Conservation (phyloP, 2,113 vertebrate species). For the Anguilla japonica region DNA sequence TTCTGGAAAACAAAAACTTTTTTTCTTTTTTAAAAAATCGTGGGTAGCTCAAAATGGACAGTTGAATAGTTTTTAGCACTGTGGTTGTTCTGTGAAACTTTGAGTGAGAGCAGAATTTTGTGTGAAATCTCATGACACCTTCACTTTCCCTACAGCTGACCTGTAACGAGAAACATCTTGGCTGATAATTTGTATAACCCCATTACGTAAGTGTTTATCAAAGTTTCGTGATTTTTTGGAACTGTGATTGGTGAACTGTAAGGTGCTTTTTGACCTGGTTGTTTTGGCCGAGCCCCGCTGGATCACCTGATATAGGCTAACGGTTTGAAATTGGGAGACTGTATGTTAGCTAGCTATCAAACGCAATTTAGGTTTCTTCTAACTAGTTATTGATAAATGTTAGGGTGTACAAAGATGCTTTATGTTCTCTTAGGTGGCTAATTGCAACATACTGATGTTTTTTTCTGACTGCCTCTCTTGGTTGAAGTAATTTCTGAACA, state of each 20-base stretch:
- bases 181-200: conserved; percentile 2
- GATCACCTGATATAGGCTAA: not conserved
- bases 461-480: not conserved
- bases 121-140: not conserved
- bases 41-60: too few relatives aligned
- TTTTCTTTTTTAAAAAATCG: too few relatives aligned
- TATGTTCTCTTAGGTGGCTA: not conserved
- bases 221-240: not conserved
- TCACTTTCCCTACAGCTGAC: not conserved
- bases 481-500: not conserved
- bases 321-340: not conserved
- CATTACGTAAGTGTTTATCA: not conserved
- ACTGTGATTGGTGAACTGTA: not conserved
- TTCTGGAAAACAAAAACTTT: too few relatives aligned
- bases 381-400: too few relatives aligned
- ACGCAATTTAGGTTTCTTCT: too few relatives aligned
- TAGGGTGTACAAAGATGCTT: too few relatives aligned
- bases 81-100: not conserved
- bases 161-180: not conserved
- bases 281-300: not conserved
- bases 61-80: too few relatives aligned
- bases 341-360: too few relatives aligned
- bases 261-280: not conserved
- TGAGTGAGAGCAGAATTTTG: not conserved
- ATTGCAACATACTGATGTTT: not conserved